Evolutionary conservation across 1,140 invertebrate genomes (phyloP).

Genomic region (Drosophila sproati): DNA sequence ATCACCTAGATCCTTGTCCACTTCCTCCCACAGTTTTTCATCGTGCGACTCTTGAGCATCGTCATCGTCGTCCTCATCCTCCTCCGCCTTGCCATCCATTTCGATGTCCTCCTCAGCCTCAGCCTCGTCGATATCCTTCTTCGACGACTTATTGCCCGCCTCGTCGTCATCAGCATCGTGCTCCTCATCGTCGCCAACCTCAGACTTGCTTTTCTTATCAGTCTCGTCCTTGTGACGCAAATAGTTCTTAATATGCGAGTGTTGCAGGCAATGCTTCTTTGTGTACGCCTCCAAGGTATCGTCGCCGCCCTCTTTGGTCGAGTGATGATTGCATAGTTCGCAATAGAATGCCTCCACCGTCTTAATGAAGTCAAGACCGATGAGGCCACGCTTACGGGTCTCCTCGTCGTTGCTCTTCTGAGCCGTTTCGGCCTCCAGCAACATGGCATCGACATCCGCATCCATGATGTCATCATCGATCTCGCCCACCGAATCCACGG

Average conservation of each 20-base stretch:
- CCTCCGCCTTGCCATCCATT: constrained; percentile 86
- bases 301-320: constrained; percentile 88
- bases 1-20: constrained; percentile 90
- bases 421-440: constrained; percentile 71
- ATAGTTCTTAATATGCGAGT: constrained; percentile 89
- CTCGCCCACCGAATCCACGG: constrained; percentile 93
- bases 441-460: constrained; percentile 72
- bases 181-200: constrained; percentile 61
- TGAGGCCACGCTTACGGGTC: constrained; percentile 89
- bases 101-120: constrained; percentile 83
- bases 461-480: constrained; percentile 88
- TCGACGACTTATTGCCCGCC: constrained; percentile 25
- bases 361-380: constrained; percentile 91
- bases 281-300: constrained; percentile 86
- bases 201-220: constrained; percentile 85
- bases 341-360: constrained; percentile 90
- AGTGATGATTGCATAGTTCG: constrained; percentile 90
- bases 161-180: constrained; percentile 44
- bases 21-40: constrained; percentile 90
- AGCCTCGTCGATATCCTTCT: constrained; percentile 49
- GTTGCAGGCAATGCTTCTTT: constrained; percentile 89
- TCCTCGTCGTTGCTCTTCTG: constrained; percentile 88
- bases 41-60: constrained; percentile 86
- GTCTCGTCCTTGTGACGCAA: constrained; percentile 90
- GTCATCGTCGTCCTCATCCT: constrained; percentile 59